These are phyloP conservation scores for Mus caroli DNA, from an alignment of 2,797 vertebrate genomes.

Conservation along the genomic window DNA sequence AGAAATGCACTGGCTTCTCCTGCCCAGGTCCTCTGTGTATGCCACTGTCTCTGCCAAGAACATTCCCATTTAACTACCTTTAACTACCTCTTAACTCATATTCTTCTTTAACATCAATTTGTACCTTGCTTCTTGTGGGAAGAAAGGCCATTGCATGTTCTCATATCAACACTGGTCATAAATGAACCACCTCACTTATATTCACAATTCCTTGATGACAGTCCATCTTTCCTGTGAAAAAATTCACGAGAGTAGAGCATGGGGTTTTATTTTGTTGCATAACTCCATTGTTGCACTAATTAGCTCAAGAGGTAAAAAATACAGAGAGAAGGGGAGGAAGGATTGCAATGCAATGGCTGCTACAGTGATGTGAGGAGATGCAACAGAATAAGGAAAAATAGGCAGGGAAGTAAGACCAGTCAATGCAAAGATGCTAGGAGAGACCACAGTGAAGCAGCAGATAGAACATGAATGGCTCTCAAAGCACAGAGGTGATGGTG, in stretches of 20 bases:
- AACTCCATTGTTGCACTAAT: neutral
- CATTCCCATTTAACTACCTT: neutral
- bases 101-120: neutral
- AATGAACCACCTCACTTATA: neutral
- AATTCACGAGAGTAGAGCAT: neutral
- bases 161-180: neutral
- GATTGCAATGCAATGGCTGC: neutral
- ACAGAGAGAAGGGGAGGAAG: no score
- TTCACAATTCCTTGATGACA: neutral
- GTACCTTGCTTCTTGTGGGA: neutral
- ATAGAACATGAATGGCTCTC: neutral
- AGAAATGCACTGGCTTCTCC: neutral
- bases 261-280: neutral
- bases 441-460: neutral
- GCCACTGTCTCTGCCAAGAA: neutral
- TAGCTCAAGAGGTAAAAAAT: neutral
- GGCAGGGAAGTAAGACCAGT: neutral
- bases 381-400: fast-evolving
- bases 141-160: neutral
- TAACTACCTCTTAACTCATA: neutral
- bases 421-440: neutral
- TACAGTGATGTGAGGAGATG: no score
- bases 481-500: neutral
- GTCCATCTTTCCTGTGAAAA: neutral
- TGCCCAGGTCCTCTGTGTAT: neutral